A percentile compares a stretch with the other conserved stretches of the same genome.
These are phyloP conservation scores for Notiomystis cincta DNA, from an alignment of 2,113 vertebrate genomes.

Conservation along the genomic window DNA sequence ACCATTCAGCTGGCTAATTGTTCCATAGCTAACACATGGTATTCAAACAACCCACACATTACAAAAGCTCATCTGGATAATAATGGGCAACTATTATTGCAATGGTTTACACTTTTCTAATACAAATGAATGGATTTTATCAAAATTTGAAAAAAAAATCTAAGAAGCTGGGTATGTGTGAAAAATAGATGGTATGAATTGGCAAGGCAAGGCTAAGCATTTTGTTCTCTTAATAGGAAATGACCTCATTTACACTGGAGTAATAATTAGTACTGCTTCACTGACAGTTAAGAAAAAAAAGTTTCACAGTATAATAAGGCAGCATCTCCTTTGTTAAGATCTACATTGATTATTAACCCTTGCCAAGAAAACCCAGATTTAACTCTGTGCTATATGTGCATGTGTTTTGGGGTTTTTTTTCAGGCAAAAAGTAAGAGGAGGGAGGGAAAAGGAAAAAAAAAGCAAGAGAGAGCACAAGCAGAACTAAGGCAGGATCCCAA, in stretches of 20 bases:
- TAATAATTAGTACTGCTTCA: constrained; percentile 89
- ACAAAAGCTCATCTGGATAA: constrained; percentile 88
- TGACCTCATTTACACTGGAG: constrained; percentile 88
- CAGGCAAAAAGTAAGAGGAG: background rate
- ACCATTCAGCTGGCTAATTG: constrained; percentile 88
- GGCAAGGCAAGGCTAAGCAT: constrained; percentile 83
- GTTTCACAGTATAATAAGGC: constrained; percentile 91
- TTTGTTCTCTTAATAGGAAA: constrained; percentile 89
- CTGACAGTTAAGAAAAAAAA: constrained; percentile 87
- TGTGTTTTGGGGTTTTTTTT: background rate
- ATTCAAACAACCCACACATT: constrained; percentile 86
- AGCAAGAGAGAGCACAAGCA: background rate
- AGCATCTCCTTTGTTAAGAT: constrained; percentile 81
- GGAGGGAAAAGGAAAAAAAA: background rate
- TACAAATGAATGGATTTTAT: constrained; percentile 89
- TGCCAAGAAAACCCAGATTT: constrained; percentile 61
- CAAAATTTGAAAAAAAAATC: constrained; percentile 79
- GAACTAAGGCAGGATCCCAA: background rate
- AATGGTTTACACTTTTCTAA: constrained; percentile 85
- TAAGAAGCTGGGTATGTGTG: constrained; percentile 84
- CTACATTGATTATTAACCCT: constrained; percentile 83
- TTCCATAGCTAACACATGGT: constrained; percentile 85
- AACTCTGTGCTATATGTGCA: background rate
- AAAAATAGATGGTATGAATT: constrained; percentile 87
- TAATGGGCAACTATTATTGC: constrained; percentile 84